Base-by-base conservation (phyloP, 1,140 invertebrate genomes). In the Chionoecetes opilio region DNA sequence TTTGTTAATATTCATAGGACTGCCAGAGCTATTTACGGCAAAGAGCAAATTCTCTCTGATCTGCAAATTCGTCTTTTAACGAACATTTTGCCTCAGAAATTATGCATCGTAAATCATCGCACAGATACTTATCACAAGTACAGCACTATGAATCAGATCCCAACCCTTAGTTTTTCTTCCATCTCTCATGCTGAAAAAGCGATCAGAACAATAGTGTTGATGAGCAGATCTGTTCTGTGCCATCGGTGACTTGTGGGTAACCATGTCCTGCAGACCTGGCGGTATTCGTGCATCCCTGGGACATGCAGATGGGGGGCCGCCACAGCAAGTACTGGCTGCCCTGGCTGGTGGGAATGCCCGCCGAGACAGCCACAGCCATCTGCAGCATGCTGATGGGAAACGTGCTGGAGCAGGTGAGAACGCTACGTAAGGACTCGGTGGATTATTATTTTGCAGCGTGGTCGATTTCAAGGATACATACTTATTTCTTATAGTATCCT, bases 231-330 rank as follows among this genome's bases (percentile, higher is more conserved):
- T 41, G 14, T 41, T 41, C 14, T 41, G 14, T 41, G 14, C 38
- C 38, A 41, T 14, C 38, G 38, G 14, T 14, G 38, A 41, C 38
- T 11, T 34, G 34, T 31, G 37, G 17, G 29, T 95, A 53, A 75
- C 14, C 21, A 14, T 96, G 90, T 84, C 93, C 35, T 96, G 96
- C 95, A 53, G 98, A 97, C 97, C 97, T 93, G 97, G 96, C 97
- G 21, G 96, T 98, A 32, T 98, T 98, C 96, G 97, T 98, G 9
- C 98, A 98, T 97, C 98, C 98, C 26, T 98, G 98, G 98, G 98
- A 98, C 96, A 98, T 98, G 98, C 97, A 96, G 90, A 96, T 97
- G 96, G 97, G 96, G 21, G 97, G 97, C 0, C 96, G 98, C 34
- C 97, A 97, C 96, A 96, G 96, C 26, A 98, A 98, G 95, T 98